phyloP scores from a whole-genome alignment of 2,113 vertebrate genomes.

The Phrynosoma platyrhinos region DNA sequence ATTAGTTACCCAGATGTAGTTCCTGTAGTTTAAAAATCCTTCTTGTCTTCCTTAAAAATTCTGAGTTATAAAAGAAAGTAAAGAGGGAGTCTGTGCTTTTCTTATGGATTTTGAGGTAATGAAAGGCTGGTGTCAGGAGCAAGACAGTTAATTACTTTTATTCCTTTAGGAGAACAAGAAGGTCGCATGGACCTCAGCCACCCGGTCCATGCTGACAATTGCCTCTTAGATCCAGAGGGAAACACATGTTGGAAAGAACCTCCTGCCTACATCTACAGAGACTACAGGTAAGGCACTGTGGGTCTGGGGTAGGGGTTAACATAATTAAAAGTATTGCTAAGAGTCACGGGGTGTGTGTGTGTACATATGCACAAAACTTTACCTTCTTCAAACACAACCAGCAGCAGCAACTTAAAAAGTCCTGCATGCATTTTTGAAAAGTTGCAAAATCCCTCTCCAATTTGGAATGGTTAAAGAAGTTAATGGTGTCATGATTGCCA shows the following conservation, averaged over 20 bases:
- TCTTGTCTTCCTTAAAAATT: not conserved
- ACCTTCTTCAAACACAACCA: too few relatives aligned
- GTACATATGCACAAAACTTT: too few relatives aligned
- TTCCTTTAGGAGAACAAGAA: constrained; percentile 85
- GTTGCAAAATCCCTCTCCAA: not conserved
- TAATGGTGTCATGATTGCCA: not conserved
- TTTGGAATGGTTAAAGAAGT: not conserved
- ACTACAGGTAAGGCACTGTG: constrained; percentile 85
- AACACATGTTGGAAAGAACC: constrained; percentile 93
- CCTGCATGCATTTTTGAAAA: not conserved
- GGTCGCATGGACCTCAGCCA: constrained; percentile 93
- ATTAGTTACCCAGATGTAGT: not conserved
- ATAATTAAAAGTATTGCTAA: not conserved
- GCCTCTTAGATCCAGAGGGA: constrained; percentile 92
- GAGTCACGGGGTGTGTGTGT: not conserved
- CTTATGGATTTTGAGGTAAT: not conserved
- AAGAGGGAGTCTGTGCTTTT: not conserved
- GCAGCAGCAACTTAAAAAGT: too few relatives aligned
- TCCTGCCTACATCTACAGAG: constrained; percentile 92
- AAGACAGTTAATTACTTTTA: not conserved
- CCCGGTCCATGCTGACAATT: constrained; percentile 96
- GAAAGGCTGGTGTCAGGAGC: not conserved
- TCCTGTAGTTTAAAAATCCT: not conserved
- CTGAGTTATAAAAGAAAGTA: not conserved
- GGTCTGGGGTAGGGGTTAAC: not conserved